Conservation (phyloP, 2,797 vertebrate species). For the Cynopterus sphinx region DNA sequence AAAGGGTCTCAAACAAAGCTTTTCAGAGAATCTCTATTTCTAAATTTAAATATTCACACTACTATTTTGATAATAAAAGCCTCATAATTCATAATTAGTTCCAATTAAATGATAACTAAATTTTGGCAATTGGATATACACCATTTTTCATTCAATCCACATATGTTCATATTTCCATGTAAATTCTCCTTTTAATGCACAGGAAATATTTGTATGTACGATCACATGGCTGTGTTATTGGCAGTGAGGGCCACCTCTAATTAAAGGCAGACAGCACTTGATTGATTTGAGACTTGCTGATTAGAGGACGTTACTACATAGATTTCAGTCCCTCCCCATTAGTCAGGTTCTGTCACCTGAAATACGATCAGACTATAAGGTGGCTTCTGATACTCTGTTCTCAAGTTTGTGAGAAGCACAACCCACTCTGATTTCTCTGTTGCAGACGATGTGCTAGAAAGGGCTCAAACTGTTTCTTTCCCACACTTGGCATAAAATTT, state of each 20-base stretch:
- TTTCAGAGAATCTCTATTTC: background rate
- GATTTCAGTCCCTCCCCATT: background rate
- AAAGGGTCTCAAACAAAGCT: background rate
- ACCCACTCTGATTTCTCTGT: background rate
- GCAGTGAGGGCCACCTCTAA: background rate
- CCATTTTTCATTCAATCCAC: background rate
- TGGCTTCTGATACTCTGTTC: background rate
- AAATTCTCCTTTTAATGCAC: background rate
- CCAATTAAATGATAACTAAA: background rate
- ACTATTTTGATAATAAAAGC: background rate
- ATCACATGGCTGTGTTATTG: background rate
- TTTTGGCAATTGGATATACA: background rate
- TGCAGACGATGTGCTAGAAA: constrained; percentile 13
- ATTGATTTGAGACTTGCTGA: background rate
- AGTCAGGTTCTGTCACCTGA: background rate
- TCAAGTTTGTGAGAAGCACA: background rate
- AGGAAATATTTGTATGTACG: background rate
- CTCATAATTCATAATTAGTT: background rate
- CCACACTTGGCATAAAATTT: background rate
- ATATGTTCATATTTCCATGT: background rate
- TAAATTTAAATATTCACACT: background rate
- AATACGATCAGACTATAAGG: background rate
- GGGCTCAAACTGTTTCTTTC: background rate
- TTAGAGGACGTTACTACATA: background rate
- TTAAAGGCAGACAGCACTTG: background rate